Evolutionary conservation across 2,113 vertebrate genomes (phyloP).

Genomic region (Anarhynchus alexandrinus): DNA sequence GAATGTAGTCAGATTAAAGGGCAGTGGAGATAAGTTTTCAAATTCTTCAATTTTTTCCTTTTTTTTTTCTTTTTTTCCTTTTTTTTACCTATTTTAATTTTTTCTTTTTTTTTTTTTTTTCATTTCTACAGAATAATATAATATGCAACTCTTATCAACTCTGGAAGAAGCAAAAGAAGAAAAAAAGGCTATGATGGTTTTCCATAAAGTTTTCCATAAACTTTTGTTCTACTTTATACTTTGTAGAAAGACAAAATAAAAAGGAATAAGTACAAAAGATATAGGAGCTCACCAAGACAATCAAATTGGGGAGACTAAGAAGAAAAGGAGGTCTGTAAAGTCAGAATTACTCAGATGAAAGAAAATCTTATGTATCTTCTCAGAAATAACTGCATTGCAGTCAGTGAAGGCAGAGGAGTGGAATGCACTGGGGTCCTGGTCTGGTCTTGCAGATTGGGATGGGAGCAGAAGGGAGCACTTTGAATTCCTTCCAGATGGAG

Average conservation of each 20-base stretch:
- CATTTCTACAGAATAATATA: neutral
- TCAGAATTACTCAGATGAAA: neutral
- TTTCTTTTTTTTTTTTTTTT: neutral
- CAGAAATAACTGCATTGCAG: neutral
- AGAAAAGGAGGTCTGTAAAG: neutral
- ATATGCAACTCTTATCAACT: neutral
- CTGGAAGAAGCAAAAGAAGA: neutral
- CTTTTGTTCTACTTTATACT: neutral
- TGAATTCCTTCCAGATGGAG: neutral
- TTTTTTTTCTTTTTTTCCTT: accelerated
- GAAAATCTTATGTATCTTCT: neutral
- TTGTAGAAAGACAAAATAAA: neutral
- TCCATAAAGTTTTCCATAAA: neutral
- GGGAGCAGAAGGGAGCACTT: neutral
- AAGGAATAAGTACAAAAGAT: neutral
- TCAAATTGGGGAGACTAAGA: neutral
- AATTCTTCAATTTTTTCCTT: neutral
- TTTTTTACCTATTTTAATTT: neutral
- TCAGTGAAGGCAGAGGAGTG: neutral
- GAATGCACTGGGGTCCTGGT: neutral
- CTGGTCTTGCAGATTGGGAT: neutral
- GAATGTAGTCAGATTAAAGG: neutral
- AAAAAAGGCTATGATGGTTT: neutral
- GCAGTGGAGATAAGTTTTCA: neutral
- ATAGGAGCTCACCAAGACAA: neutral